A percentile compares a stretch with the other conserved stretches of the same genome.
These are phyloP conservation scores for Podarcis raffonei DNA, from an alignment of 2,113 vertebrate species.

Conservation along the genomic window DNA sequence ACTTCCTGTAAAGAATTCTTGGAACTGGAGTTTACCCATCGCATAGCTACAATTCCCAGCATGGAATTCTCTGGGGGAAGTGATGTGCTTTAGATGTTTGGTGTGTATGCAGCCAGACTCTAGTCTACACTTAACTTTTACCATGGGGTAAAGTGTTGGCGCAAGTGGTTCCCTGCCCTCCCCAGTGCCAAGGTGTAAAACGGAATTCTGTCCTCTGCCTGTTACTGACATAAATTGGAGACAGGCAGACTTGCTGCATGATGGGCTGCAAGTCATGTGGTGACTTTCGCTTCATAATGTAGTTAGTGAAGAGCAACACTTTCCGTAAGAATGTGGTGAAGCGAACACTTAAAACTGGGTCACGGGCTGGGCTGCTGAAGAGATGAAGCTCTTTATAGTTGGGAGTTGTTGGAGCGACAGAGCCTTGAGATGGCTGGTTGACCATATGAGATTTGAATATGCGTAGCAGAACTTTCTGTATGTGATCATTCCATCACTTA, in stretches of 20 bases:
- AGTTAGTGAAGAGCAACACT: not conserved
- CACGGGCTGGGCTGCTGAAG: not conserved
- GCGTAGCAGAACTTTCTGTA: not conserved
- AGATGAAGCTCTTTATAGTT: not conserved
- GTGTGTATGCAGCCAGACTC: too few relatives aligned
- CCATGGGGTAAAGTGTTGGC: not conserved
- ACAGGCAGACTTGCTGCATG: not conserved
- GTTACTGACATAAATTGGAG: not conserved
- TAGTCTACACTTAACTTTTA: not conserved
- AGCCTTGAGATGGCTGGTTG: not conserved
- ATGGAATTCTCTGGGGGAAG: too few relatives aligned
- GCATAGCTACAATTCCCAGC: too few relatives aligned
- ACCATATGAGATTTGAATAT: not conserved
- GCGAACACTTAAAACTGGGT: not conserved
- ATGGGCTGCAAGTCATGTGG: too few relatives aligned
- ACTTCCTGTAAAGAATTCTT: too few relatives aligned
- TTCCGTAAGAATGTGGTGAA: not conserved
- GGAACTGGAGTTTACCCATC: too few relatives aligned
- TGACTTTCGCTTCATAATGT: not conserved
- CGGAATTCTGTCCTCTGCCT: not conserved
- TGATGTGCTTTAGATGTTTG: too few relatives aligned
- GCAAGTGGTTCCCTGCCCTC: too few relatives aligned
- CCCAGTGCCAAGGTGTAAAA: not conserved
- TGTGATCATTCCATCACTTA: not conserved
- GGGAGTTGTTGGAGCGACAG: not conserved